Evolutionary conservation across 2,113 vertebrate genomes (phyloP), one percentile per base, ranked within the genome.

Genomic region (Capricornis sumatraensis): DNA sequence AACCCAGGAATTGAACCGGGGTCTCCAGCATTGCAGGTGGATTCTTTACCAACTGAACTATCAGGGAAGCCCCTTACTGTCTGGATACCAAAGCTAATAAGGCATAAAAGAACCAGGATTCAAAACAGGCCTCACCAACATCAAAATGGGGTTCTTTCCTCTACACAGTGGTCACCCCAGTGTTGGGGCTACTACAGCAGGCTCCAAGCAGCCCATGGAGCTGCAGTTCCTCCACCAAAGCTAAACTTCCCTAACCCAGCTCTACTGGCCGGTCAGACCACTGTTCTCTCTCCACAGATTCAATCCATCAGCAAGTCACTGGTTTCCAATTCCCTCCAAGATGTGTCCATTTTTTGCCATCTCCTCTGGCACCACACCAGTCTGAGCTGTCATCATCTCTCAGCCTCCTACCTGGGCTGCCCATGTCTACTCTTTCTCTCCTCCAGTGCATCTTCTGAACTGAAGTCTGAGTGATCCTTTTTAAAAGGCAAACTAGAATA

Each of bases 401-500:
- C 74, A 52, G 43, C 33, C 30, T 88, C 58, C 87, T 91, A 71
- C 91, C 6, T 79, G 87, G 53, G 57, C 87, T 71, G 11, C 60
- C 62, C 11, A 15, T 2, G 25, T 85, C 91, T 55, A 15, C n/a
- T 81, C 78, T 25, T 81, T 30, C 25, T 71, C 25, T 60, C 40
- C 30, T 57, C 23, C 4, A n/a, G 12, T 55, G 83, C 47, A n/a
- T 81, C 82, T 88, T 53, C 36, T 43, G 53, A 50, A 28, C 30
- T 6, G 43, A 95, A 89, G 36, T n/a, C 60, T 12, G 9, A 71
- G 21, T 33, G 57, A 85, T 87, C 71, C 40, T 84, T 91, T 64
- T 64, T 71, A 47, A 74, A 95, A 96, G 43, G 64, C 52, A 90
- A 50, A 89, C 45, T 45, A 87, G 87, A 97, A 92, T 50, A 84